A percentile compares a stretch with the other conserved stretches of the same genome.
These are phyloP conservation scores for Halictus rubicundus DNA, from an alignment of 1,140 invertebrate genomes.

Conservation along the genomic window DNA sequence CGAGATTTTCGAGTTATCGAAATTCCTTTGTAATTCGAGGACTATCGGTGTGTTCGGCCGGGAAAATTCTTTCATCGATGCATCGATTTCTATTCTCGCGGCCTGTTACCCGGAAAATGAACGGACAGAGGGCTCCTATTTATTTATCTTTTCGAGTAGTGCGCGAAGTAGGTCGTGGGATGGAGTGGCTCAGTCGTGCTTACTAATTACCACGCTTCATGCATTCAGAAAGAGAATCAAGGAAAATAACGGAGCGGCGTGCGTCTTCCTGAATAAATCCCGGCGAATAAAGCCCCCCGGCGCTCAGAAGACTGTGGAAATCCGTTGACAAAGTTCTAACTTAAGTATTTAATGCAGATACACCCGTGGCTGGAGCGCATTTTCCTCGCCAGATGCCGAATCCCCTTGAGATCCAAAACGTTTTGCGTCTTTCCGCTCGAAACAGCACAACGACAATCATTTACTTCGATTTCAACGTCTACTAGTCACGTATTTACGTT, in stretches of 20 bases:
- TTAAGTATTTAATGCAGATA: no score
- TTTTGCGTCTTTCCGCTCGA: no score
- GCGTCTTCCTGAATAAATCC: constrained; percentile 21
- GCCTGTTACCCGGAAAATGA: not conserved
- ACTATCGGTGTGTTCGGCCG: no score
- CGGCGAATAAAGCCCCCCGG: not conserved
- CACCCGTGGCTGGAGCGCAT: no score
- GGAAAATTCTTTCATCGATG: not conserved
- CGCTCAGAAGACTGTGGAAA: not conserved
- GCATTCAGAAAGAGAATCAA: constrained; percentile 24
- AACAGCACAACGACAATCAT: no score
- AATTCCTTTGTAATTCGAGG: no score
- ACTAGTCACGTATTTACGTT: no score
- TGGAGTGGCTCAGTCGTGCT: constrained; percentile 28
- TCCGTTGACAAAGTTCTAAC: not conserved
- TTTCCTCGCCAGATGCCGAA: no score
- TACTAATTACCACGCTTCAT: constrained; percentile 46
- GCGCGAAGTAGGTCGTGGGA: constrained; percentile 39
- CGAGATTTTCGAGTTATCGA: no score
- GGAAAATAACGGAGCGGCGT: constrained; percentile 14
- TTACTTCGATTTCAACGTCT: no score
- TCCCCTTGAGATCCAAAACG: no score
- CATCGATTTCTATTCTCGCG: not conserved
- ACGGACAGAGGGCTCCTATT: constrained; percentile 26
- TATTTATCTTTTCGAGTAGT: constrained; percentile 38